Evolutionary conservation across 2,797 vertebrate genomes (phyloP).

Genomic region (Centroberyx gerrardi): DNA sequence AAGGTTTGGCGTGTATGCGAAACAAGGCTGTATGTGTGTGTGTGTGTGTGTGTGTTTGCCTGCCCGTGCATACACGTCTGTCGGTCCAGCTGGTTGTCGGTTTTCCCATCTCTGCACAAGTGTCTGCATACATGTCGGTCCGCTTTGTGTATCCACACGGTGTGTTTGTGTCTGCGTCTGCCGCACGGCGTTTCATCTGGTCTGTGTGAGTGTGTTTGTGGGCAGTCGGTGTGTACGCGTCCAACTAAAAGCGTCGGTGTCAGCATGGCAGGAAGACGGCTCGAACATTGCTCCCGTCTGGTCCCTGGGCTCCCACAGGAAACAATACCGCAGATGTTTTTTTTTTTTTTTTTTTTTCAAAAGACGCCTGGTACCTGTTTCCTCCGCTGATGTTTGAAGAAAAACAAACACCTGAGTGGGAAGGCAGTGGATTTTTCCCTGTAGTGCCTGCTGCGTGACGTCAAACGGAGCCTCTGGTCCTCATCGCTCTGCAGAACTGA

Average conservation of each 20-base stretch:
- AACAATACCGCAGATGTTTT: constrained; percentile 40
- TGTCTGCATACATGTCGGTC: constrained; percentile 32
- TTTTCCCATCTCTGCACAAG: constrained; percentile 21
- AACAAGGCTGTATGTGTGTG: background rate
- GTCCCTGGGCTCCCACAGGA: constrained; percentile 53
- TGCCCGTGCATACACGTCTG: background rate
- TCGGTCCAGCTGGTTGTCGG: constrained; percentile 30
- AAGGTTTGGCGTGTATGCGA: background rate
- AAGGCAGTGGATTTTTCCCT: constrained; percentile 60
- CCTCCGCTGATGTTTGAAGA: constrained; percentile 56
- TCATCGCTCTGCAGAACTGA: constrained; percentile 52
- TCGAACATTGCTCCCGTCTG: constrained; percentile 37
- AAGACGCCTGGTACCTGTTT: constrained; percentile 76
- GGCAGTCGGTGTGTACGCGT: constrained; percentile 30
- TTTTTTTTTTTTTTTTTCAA: constrained; percentile 9
- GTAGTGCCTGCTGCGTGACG: constrained; percentile 45
- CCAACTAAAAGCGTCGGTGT: constrained; percentile 49
- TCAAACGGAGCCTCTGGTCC: constrained; percentile 68
- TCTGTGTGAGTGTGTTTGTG: constrained; percentile 45
- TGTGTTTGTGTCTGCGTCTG: constrained; percentile 58
- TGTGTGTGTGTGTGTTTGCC: background rate
- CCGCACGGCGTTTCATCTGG: constrained; percentile 56
- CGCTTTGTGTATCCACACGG: constrained; percentile 24
- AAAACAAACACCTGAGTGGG: constrained; percentile 74
- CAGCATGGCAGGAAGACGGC: constrained; percentile 38